phyloP scores from a whole-genome alignment of 2,888 invertebrate genomes.

The Agrotis segetum region DNA sequence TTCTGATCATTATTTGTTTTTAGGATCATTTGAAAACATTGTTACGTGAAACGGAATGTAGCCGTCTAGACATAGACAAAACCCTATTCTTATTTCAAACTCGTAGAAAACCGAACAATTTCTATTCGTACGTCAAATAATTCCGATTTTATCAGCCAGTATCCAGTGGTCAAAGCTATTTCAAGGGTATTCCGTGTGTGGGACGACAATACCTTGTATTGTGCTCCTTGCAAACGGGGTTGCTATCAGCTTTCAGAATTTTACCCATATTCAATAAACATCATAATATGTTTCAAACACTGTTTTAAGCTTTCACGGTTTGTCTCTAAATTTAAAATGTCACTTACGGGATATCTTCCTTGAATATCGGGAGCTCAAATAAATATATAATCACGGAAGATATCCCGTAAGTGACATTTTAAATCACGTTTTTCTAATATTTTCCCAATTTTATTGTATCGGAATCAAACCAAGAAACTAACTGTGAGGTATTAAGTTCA shows the following conservation, averaged over 20 bases:
- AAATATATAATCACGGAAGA: no score
- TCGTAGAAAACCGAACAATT: slow-evolving; percentile 13
- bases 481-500: neutral
- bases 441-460: neutral
- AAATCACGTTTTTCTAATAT: neutral
- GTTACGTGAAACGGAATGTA: neutral
- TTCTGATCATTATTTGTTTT: neutral
- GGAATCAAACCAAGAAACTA: neutral
- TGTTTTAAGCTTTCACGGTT: no score
- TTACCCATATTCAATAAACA: neutral
- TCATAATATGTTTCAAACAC: no score
- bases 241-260: neutral
- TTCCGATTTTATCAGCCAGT: slow-evolving; percentile 40
- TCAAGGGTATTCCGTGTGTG: slow-evolving; percentile 56
- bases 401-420: no score
- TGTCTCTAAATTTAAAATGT: no score
- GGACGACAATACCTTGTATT: slow-evolving; percentile 56
- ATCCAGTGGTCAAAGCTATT: slow-evolving; percentile 49
- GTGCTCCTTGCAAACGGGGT: slow-evolving; percentile 34
- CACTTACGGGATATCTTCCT: no score
- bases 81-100: neutral
- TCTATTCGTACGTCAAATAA: slow-evolving; percentile 34
- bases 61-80: neutral
- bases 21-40: neutral
- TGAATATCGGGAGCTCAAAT: no score